Evolutionary conservation across 2,888 invertebrate species (phyloP).

Genomic region (Mayetiola destructor): DNA sequence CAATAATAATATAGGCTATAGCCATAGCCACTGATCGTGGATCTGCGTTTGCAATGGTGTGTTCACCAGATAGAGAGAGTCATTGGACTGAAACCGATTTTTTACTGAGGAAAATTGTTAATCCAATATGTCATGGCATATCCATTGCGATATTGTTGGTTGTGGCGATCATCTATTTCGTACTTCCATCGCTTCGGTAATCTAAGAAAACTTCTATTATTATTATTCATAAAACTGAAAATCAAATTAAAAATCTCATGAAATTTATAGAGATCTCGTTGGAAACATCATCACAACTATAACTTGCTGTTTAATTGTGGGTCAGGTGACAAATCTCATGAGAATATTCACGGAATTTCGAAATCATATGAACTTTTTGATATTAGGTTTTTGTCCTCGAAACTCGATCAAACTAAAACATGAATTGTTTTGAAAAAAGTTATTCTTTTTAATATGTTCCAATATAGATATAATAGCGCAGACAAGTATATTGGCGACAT

Average conservation of each 20-base stretch:
- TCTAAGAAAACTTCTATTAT: neutral
- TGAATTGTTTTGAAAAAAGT: neutral
- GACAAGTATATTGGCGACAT: conserved; percentile 60
- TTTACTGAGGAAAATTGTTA: conserved; percentile 57
- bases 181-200: conserved; percentile 58
- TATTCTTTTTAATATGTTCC: conserved; percentile 23
- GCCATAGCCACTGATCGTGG: conserved; percentile 28
- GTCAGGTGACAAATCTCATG: conserved; percentile 63
- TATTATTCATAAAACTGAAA: neutral
- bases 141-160: conserved; percentile 54
- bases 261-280: conserved; percentile 47
- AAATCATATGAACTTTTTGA: conserved; percentile 62
- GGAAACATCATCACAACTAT: conserved; percentile 76
- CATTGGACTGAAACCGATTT: conserved; percentile 61
- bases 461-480: conserved; percentile 67
- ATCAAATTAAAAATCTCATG: neutral
- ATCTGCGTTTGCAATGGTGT: conserved; percentile 57
- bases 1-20: conserved; percentile 24
- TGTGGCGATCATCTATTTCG: conserved; percentile 66
- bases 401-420: neutral
- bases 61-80: conserved; percentile 53
- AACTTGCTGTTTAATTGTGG: conserved; percentile 58
- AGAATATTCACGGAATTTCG: conserved; percentile 66
- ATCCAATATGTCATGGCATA: conserved; percentile 61
- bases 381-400: neutral